phyloP scores from a whole-genome alignment of 2,888 invertebrate species.

The Alcis repandata region DNA sequence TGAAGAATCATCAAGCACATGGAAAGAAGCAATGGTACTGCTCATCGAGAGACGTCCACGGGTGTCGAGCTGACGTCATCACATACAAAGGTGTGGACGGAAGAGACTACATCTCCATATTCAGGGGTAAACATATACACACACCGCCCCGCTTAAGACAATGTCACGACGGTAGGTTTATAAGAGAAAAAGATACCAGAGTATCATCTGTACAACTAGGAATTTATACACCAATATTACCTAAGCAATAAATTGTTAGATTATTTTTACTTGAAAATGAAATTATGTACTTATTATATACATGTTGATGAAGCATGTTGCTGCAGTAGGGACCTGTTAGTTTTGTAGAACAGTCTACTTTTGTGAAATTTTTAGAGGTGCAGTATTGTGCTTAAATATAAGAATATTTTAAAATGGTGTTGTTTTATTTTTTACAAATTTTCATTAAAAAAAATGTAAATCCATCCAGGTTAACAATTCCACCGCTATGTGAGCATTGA shows the following conservation, averaged over 20 bases:
- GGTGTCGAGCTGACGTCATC: conserved; percentile 81
- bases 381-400: conserved; percentile 73
- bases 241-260: conserved; percentile 51
- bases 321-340: conserved; percentile 80
- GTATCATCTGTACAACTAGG: conserved; percentile 25
- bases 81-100: conserved; percentile 79
- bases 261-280: conserved; percentile 55
- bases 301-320: conserved; percentile 71
- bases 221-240: conserved; percentile 32
- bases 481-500: background rate
- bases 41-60: conserved; percentile 79
- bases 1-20: conserved; percentile 83
- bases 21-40: conserved; percentile 84
- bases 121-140: conserved; percentile 79
- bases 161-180: conserved; percentile 80
- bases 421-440: conserved; percentile 37
- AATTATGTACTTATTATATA: conserved; percentile 76
- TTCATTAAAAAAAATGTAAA: background rate
- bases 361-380: conserved; percentile 66
- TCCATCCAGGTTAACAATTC: background rate
- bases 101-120: conserved; percentile 80
- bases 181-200: conserved; percentile 75
- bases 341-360: conserved; percentile 61
- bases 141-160: conserved; percentile 76
- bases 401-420: conserved; percentile 36